Evolutionary conservation across 2,888 invertebrate species (phyloP).

Genomic region (Apotomis capreana): DNA sequence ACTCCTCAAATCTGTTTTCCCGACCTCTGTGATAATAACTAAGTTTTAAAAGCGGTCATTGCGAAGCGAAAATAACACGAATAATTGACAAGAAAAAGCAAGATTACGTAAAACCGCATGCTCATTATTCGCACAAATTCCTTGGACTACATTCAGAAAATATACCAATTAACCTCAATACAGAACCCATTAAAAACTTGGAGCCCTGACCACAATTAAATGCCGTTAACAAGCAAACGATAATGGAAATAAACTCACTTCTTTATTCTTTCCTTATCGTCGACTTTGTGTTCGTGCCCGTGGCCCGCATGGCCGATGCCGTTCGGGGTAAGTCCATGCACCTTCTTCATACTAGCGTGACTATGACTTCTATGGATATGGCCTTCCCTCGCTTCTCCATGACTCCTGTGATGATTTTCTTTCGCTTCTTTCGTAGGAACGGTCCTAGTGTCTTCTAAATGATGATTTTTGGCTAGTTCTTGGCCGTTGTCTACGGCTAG

Average conservation of each 20-base stretch:
- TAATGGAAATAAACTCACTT: slow-evolving; percentile 61
- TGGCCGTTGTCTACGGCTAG: slow-evolving; percentile 70
- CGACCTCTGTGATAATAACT: too few species aligned
- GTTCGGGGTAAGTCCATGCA: slow-evolving; percentile 68
- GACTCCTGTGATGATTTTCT: slow-evolving; percentile 67
- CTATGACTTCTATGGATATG: slow-evolving; percentile 77
- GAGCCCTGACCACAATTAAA: slow-evolving; percentile 19
- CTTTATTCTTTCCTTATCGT: slow-evolving; percentile 65
- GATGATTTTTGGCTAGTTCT: slow-evolving; percentile 52
- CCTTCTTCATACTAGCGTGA: slow-evolving; percentile 75
- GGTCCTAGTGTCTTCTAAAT: slow-evolving; percentile 11
- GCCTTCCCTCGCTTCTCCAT: slow-evolving; percentile 57
- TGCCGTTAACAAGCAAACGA: slow-evolving; percentile 12
- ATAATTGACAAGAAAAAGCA: neutral
- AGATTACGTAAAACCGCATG: slow-evolving; percentile 23
- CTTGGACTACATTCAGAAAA: slow-evolving; percentile 31
- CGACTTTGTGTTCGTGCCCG: slow-evolving; percentile 66
- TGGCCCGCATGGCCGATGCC: slow-evolving; percentile 68
- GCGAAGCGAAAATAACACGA: neutral
- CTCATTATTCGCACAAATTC: slow-evolving; percentile 9
- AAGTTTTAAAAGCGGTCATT: neutral
- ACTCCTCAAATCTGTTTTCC: too few species aligned
- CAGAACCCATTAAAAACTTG: slow-evolving; percentile 4
- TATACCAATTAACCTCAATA: slow-evolving; percentile 35
- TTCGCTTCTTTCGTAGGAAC: slow-evolving; percentile 25